Evolutionary conservation across 23 tunicate genomes (phyloP).

Genomic region (Trididemnum clinides): DNA sequence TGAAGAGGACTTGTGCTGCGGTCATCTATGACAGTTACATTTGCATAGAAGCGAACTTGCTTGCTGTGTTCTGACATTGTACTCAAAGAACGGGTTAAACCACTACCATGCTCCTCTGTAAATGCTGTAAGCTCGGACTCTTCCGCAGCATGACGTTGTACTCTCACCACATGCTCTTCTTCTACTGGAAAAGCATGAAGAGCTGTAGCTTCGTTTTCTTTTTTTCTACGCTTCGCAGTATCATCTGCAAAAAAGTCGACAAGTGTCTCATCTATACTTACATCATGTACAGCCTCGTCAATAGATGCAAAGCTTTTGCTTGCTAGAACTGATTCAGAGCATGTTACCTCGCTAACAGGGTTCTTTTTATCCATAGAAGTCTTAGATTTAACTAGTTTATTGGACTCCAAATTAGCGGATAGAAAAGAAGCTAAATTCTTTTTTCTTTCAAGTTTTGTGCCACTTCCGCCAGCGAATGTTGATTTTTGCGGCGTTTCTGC

Average conservation of each 20-base stretch:
- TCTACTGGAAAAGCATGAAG: background rate
- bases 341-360: background rate
- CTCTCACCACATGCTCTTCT: background rate
- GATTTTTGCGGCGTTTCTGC: background rate
- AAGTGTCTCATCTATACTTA: conserved; percentile 38
- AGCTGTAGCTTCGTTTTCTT: background rate
- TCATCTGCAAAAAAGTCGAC: conserved; percentile 35
- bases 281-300: conserved; percentile 38
- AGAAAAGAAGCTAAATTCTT: no score
- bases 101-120: background rate
- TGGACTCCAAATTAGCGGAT: no score
- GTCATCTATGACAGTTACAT: conserved; percentile 54
- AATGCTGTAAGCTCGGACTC: background rate
- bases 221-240: background rate
- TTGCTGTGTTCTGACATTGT: conserved; percentile 17
- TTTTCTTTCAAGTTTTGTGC: no score
- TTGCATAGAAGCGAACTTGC: conserved; percentile 50
- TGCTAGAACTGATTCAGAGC: background rate
- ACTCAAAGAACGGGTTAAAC: conserved; percentile 1
- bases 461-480: no score
- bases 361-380: no score
- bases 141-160: background rate
- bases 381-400: no score
- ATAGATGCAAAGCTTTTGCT: background rate
- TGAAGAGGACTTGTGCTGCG: conserved; percentile 1